Conservation (phyloP, 2,797 vertebrate species). For the Natrix natrix region DNA sequence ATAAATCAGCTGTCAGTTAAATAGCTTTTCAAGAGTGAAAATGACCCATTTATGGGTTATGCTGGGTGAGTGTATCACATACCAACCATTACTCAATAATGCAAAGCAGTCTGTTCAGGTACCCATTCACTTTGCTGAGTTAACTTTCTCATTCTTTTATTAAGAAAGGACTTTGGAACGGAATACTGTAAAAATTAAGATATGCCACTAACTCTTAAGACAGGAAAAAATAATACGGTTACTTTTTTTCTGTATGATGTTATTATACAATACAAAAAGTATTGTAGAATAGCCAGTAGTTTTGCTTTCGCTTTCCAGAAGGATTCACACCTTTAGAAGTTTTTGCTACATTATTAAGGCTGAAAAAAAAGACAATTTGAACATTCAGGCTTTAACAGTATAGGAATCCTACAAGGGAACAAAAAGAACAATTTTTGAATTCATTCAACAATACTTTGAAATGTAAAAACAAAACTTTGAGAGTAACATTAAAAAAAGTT, state of each 20-base stretch:
- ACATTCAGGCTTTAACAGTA: neutral
- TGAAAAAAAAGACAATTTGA: neutral
- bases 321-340: neutral
- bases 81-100: neutral
- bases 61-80: neutral
- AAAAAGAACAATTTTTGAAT: neutral
- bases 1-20: slow-evolving; percentile 56
- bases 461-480: neutral
- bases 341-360: neutral
- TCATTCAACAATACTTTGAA: neutral
- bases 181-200: neutral
- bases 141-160: neutral
- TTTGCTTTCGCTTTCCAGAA: neutral
- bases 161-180: neutral
- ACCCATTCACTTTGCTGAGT: neutral
- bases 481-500: neutral
- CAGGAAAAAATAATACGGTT: neutral
- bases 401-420: neutral
- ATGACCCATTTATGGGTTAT: slow-evolving; percentile 28
- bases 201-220: neutral
- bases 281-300: neutral
- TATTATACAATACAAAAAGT: too few species aligned
- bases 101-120: neutral
- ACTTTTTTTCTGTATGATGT: too few species aligned
- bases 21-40: slow-evolving; percentile 55